Evolutionary conservation across 2,113 vertebrate species (phyloP).

Genomic region (Bagarius yarrelli): DNA sequence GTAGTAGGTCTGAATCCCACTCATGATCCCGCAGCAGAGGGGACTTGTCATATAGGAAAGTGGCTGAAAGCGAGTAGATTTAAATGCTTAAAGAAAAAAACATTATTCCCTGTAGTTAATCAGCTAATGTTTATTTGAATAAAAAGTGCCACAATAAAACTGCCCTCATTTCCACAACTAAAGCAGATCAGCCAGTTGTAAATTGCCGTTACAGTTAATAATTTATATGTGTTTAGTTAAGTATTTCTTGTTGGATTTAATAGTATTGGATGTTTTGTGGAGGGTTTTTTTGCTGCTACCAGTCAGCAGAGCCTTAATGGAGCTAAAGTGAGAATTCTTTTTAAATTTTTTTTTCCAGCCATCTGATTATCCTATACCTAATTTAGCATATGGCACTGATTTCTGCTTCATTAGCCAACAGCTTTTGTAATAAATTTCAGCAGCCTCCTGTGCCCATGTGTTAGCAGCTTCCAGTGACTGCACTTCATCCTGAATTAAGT

Average conservation of each 20-base stretch:
- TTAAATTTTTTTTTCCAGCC: not conserved
- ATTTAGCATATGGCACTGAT: conserved; percentile 23
- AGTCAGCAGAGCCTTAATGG: not conserved
- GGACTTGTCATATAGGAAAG: too few relatives aligned
- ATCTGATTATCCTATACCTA: not conserved
- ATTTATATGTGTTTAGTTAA: not conserved
- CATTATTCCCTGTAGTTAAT: too few relatives aligned
- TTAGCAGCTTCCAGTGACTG: conserved; percentile 36
- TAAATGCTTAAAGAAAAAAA: too few relatives aligned
- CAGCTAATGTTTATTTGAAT: too few relatives aligned
- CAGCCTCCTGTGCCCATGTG: conserved; percentile 3
- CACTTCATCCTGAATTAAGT: conserved; percentile 34
- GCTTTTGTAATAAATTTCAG: conserved; percentile 41
- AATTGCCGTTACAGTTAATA: too few relatives aligned
- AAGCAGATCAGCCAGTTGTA: not conserved
- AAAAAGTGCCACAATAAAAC: not conserved
- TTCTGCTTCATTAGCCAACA: conserved; percentile 44
- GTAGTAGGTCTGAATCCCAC: too few relatives aligned
- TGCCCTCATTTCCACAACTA: not conserved
- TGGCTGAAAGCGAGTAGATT: too few relatives aligned
- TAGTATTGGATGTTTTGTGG: not conserved
- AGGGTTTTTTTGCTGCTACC: not conserved
- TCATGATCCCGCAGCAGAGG: too few relatives aligned
- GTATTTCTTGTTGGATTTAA: not conserved
- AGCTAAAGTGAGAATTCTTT: not conserved